phyloP scores from a whole-genome alignment of 2,797 vertebrate genomes.

The Hafferia zeledoni region DNA sequence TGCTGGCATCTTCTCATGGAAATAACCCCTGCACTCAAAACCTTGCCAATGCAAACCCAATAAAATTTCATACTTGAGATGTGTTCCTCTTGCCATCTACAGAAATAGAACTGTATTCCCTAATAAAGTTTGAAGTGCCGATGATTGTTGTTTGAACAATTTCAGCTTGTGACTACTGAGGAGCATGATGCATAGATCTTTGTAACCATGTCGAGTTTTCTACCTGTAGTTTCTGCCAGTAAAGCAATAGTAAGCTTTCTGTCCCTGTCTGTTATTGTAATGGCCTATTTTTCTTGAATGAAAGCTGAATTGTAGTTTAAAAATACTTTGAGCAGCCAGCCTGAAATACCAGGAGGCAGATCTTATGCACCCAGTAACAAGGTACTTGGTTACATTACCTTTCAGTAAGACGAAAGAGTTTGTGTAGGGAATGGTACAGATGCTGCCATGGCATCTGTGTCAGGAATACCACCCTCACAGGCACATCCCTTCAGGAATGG shows the following conservation, averaged over 20 bases:
- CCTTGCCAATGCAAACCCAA: neutral
- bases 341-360: neutral
- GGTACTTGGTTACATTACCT: neutral
- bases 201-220: neutral
- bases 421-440: neutral
- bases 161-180: neutral
- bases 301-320: neutral
- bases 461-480: fast-evolving
- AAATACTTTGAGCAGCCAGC: neutral
- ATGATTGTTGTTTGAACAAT: neutral
- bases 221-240: neutral
- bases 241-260: neutral
- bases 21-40: neutral
- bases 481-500: neutral
- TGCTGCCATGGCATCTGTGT: neutral
- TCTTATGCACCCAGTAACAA: neutral
- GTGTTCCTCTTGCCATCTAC: neutral
- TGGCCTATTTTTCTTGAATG: neutral
- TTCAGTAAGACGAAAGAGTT: neutral
- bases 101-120: neutral
- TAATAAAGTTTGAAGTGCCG: conserved; percentile 19
- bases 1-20: neutral
- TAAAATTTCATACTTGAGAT: neutral
- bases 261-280: neutral
- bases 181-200: neutral